These are phyloP conservation scores for Dissostichus mawsoni DNA, from an alignment of 2,113 vertebrate species.

Conservation along the genomic window DNA sequence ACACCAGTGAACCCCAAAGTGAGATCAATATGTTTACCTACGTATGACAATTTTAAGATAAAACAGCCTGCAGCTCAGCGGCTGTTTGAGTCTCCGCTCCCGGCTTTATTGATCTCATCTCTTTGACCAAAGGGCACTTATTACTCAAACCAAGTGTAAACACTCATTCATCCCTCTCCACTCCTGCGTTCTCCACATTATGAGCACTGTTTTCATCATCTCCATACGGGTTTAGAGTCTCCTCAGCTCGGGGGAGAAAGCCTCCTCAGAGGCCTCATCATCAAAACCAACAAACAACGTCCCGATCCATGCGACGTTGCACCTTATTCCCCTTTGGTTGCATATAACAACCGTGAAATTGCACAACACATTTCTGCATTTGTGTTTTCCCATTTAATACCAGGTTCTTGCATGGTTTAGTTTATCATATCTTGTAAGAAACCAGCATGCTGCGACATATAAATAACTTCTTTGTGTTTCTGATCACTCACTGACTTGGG, in stretches of 20 bases:
- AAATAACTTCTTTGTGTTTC: background rate
- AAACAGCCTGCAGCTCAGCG: conserved; percentile 42
- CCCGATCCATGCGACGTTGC: conserved; percentile 5
- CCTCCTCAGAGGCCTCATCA: conserved; percentile 67
- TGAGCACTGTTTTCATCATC: conserved; percentile 59
- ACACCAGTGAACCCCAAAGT: background rate
- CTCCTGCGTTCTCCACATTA: background rate
- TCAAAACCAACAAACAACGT: conserved; percentile 64
- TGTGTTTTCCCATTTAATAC: background rate
- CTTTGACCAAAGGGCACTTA: conserved; percentile 30
- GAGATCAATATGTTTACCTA: conserved; percentile 57
- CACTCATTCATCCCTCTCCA: conserved; percentile 5
- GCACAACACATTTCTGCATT: background rate
- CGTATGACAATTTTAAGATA: conserved; percentile 32
- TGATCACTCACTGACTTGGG: background rate
- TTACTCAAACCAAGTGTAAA: conserved; percentile 14
- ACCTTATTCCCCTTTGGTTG: conserved; percentile 20
- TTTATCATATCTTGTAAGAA: background rate
- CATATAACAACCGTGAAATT: conserved; percentile 9
- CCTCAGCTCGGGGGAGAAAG: conserved; percentile 32
- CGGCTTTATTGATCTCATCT: conserved; percentile 45
- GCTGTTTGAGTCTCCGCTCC: conserved; percentile 27
- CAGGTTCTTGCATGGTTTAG: background rate
- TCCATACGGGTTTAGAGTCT: conserved; percentile 40
- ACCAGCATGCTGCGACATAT: background rate